A percentile compares a stretch with the other conserved stretches of the same genome.
phyloP scores from a whole-genome alignment of 2,113 vertebrate species.

The Scomber scombrus region DNA sequence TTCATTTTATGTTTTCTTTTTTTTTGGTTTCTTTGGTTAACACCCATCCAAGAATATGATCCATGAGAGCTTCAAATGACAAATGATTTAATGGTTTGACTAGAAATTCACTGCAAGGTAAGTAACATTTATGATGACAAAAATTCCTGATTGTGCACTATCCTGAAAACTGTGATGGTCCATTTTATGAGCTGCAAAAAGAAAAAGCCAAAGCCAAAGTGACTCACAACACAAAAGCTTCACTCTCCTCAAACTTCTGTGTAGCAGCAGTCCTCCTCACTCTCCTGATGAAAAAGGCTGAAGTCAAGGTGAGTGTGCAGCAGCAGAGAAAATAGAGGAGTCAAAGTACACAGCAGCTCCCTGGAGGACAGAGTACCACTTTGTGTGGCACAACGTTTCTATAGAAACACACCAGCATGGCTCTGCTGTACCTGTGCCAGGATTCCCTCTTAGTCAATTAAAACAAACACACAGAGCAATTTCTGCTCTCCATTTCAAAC shows the following conservation, averaged over 20 bases:
- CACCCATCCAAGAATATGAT: not conserved
- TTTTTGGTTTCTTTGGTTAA: not conserved
- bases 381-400: constrained; percentile 63
- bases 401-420: constrained; percentile 75
- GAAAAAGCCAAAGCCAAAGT: constrained; percentile 1
- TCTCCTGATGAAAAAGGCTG: constrained; percentile 18
- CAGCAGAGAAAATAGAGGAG: constrained; percentile 31
- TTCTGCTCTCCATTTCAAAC: constrained; percentile 26
- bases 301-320: constrained; percentile 40
- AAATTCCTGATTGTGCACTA: not conserved
- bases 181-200: not conserved
- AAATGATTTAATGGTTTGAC: not conserved
- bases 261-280: not conserved
- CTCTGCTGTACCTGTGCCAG: constrained; percentile 49
- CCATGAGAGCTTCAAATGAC: not conserved
- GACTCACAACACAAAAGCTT: not conserved
- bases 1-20: constrained; percentile 26
- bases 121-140: not conserved
- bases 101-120: not conserved
- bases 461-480: constrained; percentile 29
- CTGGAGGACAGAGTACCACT: constrained; percentile 57
- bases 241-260: not conserved
- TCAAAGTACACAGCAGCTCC: constrained; percentile 36
- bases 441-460: constrained; percentile 22
- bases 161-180: not conserved